Conservation (phyloP, 2,113 vertebrate genomes). For the Pheucticus melanocephalus region DNA sequence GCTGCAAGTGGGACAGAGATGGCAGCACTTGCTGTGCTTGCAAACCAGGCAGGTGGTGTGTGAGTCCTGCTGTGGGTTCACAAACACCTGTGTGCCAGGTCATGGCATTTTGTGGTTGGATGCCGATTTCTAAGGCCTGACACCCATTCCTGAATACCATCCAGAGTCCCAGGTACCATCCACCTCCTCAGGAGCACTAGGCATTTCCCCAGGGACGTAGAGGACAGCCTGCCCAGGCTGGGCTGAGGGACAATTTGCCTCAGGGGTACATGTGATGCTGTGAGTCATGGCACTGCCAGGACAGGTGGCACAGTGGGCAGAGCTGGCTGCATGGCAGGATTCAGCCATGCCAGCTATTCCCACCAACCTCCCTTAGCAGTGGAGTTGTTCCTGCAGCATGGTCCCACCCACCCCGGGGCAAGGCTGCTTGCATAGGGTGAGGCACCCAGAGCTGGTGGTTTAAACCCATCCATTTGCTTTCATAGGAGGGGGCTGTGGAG, state of each 20-base stretch:
- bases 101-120: background rate
- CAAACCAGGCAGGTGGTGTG: background rate
- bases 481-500: background rate
- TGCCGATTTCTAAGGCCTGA: background rate
- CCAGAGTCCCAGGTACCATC: background rate
- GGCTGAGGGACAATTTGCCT: background rate
- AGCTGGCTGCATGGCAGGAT: background rate
- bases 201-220: background rate
- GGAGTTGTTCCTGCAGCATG: background rate
- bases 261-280: accelerated
- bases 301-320: background rate
- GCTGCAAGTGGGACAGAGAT: background rate
- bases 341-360: background rate
- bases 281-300: accelerated
- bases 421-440: too few relatives aligned
- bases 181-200: background rate
- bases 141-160: background rate
- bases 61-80: background rate
- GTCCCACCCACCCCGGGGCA: background rate
- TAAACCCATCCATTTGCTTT: background rate
- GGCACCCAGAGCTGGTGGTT: background rate
- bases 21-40: background rate
- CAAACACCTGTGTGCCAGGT: background rate
- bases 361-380: accelerated
- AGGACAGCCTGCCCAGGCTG: background rate